Evolutionary conservation across 2,113 vertebrate genomes (phyloP).

Genomic region (Callospermophilus lateralis): DNA sequence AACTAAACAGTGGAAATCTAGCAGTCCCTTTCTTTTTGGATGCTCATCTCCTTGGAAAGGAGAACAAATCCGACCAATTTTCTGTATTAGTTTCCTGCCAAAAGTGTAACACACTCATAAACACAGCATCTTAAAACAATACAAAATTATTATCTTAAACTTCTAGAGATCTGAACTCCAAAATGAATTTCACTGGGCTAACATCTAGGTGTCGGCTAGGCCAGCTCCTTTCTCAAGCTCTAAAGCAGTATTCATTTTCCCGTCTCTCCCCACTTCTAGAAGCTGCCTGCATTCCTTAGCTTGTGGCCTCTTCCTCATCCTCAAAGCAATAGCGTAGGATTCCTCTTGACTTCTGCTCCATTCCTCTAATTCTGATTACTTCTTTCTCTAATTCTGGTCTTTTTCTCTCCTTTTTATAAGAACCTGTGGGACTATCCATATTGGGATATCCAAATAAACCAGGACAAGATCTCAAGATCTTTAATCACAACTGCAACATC

Average conservation of each 20-base stretch:
- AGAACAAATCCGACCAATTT: background rate
- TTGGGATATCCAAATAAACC: background rate
- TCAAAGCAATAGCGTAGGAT: background rate
- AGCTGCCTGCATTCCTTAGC: background rate
- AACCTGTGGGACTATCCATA: background rate
- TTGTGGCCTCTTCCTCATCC: background rate
- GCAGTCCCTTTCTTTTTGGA: background rate
- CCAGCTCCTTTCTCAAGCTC: background rate
- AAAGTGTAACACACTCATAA: background rate
- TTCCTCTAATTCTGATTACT: too few species aligned
- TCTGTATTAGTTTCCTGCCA: background rate
- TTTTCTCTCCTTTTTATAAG: background rate
- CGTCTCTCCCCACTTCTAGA: background rate
- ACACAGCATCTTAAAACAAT: background rate
- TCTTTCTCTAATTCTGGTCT: background rate
- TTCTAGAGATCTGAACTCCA: background rate
- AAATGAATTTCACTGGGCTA: background rate
- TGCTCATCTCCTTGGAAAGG: background rate
- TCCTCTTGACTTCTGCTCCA: background rate
- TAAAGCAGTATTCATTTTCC: background rate
- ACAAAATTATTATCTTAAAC: background rate
- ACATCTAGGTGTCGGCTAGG: background rate
- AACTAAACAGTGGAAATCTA: background rate
- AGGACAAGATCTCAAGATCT: background rate
- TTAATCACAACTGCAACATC: background rate